Evolutionary conservation across 2,113 vertebrate genomes (phyloP).

Genomic region (Himantopus leucocephalus): DNA sequence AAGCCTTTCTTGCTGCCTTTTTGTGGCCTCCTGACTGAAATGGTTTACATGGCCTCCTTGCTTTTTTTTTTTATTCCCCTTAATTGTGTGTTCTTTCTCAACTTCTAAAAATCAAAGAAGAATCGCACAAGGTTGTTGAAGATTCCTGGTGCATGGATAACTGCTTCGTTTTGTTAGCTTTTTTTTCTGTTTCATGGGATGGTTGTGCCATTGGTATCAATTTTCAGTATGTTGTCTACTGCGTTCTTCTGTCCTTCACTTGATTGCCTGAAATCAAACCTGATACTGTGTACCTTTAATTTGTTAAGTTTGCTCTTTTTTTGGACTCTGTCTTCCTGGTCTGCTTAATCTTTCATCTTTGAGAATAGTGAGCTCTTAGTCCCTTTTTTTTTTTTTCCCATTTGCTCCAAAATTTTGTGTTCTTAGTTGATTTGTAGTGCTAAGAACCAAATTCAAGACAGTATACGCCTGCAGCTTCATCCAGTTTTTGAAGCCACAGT

Average conservation of each 20-base stretch:
- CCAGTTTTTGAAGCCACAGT: background rate
- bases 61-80: background rate
- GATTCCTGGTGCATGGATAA: background rate
- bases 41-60: background rate
- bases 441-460: background rate
- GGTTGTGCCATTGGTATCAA: background rate
- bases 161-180: background rate
- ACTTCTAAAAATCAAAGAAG: background rate
- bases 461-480: background rate
- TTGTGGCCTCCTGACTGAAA: background rate
- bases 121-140: background rate
- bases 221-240: fast-evolving
- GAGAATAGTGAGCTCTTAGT: background rate
- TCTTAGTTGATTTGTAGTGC: background rate
- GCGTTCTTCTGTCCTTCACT: background rate
- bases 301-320: background rate
- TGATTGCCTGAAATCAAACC: background rate
- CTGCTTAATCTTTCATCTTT: background rate
- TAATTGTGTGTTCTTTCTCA: background rate
- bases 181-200: background rate
- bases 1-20: background rate
- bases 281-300: background rate
- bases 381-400: background rate
- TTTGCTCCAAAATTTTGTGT: background rate
- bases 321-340: background rate